phyloP scores from a whole-genome alignment of 1,140 invertebrate genomes.

The Hyles euphorbiae region DNA sequence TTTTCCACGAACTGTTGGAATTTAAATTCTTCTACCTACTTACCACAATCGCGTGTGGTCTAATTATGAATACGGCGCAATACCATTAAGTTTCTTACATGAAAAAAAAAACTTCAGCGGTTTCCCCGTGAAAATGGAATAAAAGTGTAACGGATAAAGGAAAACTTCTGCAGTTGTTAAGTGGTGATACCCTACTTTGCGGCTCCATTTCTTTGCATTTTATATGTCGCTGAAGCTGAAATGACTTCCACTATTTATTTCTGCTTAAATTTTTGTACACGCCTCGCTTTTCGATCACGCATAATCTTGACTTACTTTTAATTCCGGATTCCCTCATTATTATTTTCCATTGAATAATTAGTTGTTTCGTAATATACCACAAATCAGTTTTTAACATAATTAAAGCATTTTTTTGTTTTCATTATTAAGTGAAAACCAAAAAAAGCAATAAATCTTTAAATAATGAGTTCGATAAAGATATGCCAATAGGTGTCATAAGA shows the following conservation, averaged over 20 bases:
- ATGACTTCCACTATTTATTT: constrained; percentile 33
- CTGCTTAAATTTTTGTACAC: too few species aligned
- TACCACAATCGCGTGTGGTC: constrained; percentile 65
- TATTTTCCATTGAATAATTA: too few species aligned
- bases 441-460: too few species aligned
- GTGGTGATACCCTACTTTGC: constrained; percentile 39
- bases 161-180: constrained; percentile 39
- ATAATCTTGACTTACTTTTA: too few species aligned
- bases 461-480: too few species aligned
- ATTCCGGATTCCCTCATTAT: too few species aligned
- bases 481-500: too few species aligned
- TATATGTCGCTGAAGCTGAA: constrained; percentile 27
- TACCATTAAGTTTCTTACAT: constrained; percentile 29
- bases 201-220: constrained; percentile 38
- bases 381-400: too few species aligned
- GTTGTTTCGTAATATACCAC: too few species aligned
- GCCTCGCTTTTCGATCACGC: constrained; percentile 16
- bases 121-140: constrained; percentile 39
- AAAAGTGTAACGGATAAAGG: constrained; percentile 42
- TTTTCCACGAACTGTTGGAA: constrained; percentile 57
- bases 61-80: constrained; percentile 57
- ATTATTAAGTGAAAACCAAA: too few species aligned
- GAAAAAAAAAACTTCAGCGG: constrained; percentile 28
- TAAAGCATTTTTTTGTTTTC: too few species aligned
- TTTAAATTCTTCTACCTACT: constrained; percentile 58